These are phyloP conservation scores for Antidorcas marsupialis DNA, from an alignment of 2,113 vertebrate species.

Conservation along the genomic window DNA sequence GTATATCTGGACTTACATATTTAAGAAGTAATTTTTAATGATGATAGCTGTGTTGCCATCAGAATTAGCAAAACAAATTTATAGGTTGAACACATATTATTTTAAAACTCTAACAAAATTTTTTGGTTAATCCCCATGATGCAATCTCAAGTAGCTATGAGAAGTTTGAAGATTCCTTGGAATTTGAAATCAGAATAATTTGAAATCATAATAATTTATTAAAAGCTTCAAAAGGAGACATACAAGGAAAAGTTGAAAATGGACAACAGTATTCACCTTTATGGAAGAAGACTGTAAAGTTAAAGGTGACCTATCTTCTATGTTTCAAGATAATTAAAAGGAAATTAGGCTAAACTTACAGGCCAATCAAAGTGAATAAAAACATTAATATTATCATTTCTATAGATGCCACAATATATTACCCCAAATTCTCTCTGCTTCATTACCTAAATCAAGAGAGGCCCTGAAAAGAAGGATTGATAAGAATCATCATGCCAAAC, in stretches of 20 bases:
- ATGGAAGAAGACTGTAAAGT: not conserved
- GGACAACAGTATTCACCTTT: not conserved
- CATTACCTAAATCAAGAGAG: slow-evolving; percentile 16
- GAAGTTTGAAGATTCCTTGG: not conserved
- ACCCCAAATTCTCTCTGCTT: not conserved
- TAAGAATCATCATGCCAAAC: not conserved
- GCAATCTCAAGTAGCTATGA: not conserved
- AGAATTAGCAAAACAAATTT: not conserved
- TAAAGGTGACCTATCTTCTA: not conserved
- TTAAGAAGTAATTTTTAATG: slow-evolving; percentile 13
- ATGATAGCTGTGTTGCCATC: not conserved
- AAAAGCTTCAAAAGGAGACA: not conserved
- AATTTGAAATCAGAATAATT: not conserved
- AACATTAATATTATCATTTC: not conserved
- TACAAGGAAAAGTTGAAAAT: slow-evolving; percentile 21
- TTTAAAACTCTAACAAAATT: not conserved
- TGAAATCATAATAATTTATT: not conserved
- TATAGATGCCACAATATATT: not conserved
- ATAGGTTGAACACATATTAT: not conserved
- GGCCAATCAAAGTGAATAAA: not conserved
- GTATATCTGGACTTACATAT: not conserved
- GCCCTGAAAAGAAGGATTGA: not conserved
- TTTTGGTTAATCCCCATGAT: not conserved
- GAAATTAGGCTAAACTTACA: slow-evolving; percentile 46
- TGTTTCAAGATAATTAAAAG: slow-evolving; percentile 40